phyloP scores from a whole-genome alignment of 1,140 invertebrate species.

The Oncopeltus fasciatus region DNA sequence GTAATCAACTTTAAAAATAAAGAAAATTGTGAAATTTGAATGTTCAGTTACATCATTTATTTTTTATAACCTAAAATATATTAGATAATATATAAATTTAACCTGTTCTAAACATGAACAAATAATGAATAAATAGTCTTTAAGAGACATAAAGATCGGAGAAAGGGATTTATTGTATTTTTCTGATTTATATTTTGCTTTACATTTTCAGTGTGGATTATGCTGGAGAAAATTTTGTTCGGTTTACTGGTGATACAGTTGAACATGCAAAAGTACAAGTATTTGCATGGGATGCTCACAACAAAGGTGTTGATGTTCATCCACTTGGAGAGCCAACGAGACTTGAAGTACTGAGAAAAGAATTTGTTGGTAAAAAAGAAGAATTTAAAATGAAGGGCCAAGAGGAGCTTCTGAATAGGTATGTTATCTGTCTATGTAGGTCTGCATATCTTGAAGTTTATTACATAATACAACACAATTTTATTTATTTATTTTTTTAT shows the following conservation, averaged over 20 bases:
- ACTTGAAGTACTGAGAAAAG: constrained; percentile 76
- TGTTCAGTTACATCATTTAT: too few species aligned
- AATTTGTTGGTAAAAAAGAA: constrained; percentile 77
- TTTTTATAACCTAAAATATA: too few species aligned
- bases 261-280: constrained; percentile 81
- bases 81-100: too few species aligned
- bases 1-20: too few species aligned
- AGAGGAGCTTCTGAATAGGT: constrained; percentile 55
- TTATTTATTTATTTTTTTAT: too few species aligned
- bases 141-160: too few species aligned
- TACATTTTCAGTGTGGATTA: constrained; percentile 59
- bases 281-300: constrained; percentile 96
- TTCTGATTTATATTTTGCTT: constrained; percentile 19
- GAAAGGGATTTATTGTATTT: constrained; percentile 1
- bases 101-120: too few species aligned
- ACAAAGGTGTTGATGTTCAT: constrained; percentile 89
- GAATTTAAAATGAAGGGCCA: constrained; percentile 38
- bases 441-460: background rate
- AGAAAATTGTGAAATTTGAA: too few species aligned
- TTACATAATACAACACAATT: too few species aligned
- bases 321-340: constrained; percentile 95
- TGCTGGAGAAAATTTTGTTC: constrained; percentile 89
- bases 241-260: constrained; percentile 84
- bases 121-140: too few species aligned
- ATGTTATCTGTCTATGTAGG: background rate